phyloP scores from a whole-genome alignment of 2,888 invertebrate species.

The Tineola bisselliella region DNA sequence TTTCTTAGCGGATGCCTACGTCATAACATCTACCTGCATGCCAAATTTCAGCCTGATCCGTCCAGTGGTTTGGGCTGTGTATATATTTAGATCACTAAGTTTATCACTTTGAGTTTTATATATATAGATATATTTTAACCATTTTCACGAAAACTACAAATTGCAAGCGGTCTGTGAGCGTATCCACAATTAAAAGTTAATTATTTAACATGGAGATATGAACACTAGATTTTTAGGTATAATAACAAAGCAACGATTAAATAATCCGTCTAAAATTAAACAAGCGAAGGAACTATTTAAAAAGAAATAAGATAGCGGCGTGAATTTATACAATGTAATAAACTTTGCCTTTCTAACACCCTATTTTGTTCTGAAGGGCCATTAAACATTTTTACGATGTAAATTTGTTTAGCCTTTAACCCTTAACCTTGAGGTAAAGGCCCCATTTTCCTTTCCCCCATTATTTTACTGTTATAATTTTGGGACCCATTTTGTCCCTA shows the following conservation, averaged over 20 bases:
- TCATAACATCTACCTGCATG: too few species aligned
- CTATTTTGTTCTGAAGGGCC: constrained; percentile 24
- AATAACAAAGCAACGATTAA: neutral
- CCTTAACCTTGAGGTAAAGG: constrained; percentile 22
- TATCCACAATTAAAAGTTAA: too few species aligned
- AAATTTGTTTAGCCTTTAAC: constrained; percentile 29
- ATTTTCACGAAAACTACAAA: too few species aligned
- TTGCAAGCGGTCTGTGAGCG: too few species aligned
- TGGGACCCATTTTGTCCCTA: neutral
- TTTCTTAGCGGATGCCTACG: too few species aligned
- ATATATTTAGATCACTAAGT: too few species aligned
- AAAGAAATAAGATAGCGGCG: constrained; percentile 28
- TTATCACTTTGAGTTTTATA: too few species aligned
- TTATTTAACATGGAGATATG: neutral
- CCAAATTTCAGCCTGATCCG: too few species aligned
- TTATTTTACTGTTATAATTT: neutral
- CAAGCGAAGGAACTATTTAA: neutral
- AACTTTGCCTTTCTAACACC: constrained; percentile 23
- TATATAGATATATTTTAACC: too few species aligned
- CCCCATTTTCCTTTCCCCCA: neutral
- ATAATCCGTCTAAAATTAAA: neutral
- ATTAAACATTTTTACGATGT: constrained; percentile 31
- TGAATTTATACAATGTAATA: constrained; percentile 28
- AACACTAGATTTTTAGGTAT: neutral
- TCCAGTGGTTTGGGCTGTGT: too few species aligned